A percentile compares a stretch with the other conserved stretches of the same genome.
Conservation (phyloP, 2,888 invertebrate species). For the Allolobophora icterica region DNA sequence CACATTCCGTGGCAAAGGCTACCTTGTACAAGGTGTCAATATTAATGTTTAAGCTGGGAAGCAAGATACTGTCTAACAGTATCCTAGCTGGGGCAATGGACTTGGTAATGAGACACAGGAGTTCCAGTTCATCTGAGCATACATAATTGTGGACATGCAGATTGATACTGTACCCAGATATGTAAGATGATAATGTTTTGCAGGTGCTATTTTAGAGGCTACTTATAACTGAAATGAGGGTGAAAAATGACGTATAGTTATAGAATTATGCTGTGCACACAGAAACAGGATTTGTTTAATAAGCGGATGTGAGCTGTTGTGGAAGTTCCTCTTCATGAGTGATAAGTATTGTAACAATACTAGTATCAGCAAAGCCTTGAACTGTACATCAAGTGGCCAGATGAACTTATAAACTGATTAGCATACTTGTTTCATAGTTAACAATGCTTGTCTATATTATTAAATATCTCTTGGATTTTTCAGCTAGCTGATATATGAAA, state of each 20-base stretch:
- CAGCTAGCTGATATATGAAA: too few species aligned
- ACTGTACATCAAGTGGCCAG: neutral
- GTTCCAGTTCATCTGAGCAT: slow-evolving; percentile 1
- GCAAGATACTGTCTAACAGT: neutral
- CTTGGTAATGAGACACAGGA: neutral
- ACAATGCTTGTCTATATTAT: too few species aligned
- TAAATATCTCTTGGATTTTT: too few species aligned
- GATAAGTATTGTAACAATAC: neutral
- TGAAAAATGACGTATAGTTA: neutral
- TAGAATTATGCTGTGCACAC: neutral
- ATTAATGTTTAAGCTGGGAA: neutral
- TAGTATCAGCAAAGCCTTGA: neutral
- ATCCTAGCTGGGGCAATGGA: neutral
- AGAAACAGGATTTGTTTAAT: slow-evolving; percentile 17
- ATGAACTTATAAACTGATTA: neutral
- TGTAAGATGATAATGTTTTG: slow-evolving; percentile 8
- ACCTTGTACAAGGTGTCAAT: neutral
- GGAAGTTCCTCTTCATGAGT: slow-evolving; percentile 4
- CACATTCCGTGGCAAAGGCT: neutral
- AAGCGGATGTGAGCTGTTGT: neutral
- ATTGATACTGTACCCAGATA: neutral
- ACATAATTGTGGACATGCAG: neutral
- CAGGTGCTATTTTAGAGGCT: neutral
- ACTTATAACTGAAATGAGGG: neutral
- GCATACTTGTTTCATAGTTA: neutral